A percentile compares a stretch with the other conserved stretches of the same genome.
Conservation (phyloP, 2,797 vertebrate species). For the Manis javanica region DNA sequence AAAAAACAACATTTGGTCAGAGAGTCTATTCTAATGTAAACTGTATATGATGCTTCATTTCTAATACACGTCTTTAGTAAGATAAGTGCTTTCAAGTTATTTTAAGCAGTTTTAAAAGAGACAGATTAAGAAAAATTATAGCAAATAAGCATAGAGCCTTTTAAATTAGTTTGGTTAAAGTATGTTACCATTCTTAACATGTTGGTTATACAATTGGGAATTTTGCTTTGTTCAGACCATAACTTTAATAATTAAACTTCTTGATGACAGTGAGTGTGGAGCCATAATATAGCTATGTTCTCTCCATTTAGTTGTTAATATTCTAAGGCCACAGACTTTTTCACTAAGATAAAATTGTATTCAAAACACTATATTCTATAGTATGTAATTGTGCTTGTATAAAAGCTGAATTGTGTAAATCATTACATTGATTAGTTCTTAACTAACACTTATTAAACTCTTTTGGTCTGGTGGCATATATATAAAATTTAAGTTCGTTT, state of each 20-base stretch:
- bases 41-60: background rate
- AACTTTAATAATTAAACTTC: slow-evolving; percentile 4
- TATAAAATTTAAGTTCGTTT: background rate
- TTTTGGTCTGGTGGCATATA: background rate
- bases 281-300: background rate
- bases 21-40: background rate
- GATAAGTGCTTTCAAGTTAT: background rate
- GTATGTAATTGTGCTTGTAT: background rate
- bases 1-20: background rate
- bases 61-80: background rate
- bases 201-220: slow-evolving; percentile 10
- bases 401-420: slow-evolving; percentile 20
- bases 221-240: background rate
- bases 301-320: background rate
- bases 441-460: background rate
- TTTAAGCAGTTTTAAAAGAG: slow-evolving; percentile 20
- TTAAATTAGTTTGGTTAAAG: background rate
- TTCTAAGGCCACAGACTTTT: background rate
- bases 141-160: background rate
- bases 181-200: background rate
- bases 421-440: slow-evolving; percentile 35
- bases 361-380: background rate
- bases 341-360: background rate
- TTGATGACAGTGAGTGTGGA: background rate
- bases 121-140: background rate